Evolutionary conservation across 2,888 invertebrate genomes (phyloP).

Genomic region (Pristionchus fissidentatus): DNA sequence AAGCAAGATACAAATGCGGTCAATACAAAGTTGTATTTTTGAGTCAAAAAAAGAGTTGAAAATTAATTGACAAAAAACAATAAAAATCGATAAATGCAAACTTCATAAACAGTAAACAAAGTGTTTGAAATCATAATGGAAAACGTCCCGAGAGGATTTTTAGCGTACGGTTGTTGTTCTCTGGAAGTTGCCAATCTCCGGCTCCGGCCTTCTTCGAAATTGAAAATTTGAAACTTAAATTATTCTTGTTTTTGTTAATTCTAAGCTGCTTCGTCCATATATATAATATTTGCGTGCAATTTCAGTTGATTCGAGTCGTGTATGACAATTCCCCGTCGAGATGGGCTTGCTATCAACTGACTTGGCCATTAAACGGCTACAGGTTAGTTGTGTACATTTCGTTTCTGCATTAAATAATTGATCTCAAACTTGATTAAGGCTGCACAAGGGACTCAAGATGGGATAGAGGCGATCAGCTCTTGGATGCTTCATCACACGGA

Average conservation of each 20-base stretch:
- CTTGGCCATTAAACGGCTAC: constrained; percentile 40
- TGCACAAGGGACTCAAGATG: constrained; percentile 57
- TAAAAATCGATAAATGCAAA: not conserved
- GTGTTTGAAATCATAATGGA: too few species aligned
- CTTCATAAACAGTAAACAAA: not conserved
- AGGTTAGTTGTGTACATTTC: not conserved
- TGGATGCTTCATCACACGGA: constrained; percentile 73
- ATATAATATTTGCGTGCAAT: not conserved
- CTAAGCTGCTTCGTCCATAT: not conserved
- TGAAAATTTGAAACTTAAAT: not conserved
- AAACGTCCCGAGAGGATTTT: too few species aligned
- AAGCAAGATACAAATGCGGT: not conserved
- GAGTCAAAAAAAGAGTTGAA: not conserved
- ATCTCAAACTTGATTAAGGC: constrained; percentile 46
- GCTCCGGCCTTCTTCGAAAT: not conserved
- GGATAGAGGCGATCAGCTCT: constrained; percentile 66
- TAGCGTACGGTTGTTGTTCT: too few species aligned
- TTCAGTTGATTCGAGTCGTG: not conserved
- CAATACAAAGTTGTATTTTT: too few species aligned
- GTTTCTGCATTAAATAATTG: not conserved
- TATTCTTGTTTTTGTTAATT: not conserved
- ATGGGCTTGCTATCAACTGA: constrained; percentile 32
- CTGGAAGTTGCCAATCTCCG: not conserved
- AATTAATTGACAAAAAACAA: not conserved
- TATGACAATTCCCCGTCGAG: not conserved